phyloP scores from a whole-genome alignment of 2,888 invertebrate species.

The Drosophila dives region DNA sequence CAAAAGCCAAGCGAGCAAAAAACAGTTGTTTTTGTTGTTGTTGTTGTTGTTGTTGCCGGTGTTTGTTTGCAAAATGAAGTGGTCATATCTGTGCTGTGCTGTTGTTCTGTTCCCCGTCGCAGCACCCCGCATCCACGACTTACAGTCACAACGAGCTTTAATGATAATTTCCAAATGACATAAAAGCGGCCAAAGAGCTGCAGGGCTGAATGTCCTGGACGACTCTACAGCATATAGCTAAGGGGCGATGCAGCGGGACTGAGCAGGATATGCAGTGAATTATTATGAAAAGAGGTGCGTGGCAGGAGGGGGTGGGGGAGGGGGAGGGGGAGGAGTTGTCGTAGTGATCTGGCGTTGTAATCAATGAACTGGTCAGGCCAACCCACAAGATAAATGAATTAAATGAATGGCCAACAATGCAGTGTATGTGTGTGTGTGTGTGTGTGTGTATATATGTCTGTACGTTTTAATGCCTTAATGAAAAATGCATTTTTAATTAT shows the following conservation, averaged over 20 bases:
- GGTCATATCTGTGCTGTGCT: slow-evolving; percentile 63
- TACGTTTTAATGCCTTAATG: slow-evolving; percentile 73
- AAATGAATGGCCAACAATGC: slow-evolving; percentile 63
- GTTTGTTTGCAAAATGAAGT: slow-evolving; percentile 72
- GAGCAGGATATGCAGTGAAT: not conserved
- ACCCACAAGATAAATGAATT: slow-evolving; percentile 71
- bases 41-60: slow-evolving; percentile 32
- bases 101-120: not conserved
- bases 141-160: slow-evolving; percentile 49
- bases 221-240: not conserved
- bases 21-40: slow-evolving; percentile 19
- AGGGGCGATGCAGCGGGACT: not conserved
- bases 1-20: slow-evolving; percentile 41
- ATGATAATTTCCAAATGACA: slow-evolving; percentile 78
- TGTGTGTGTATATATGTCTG: not conserved
- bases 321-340: not conserved
- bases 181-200: slow-evolving; percentile 54
- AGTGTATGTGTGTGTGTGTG: slow-evolving; percentile 16
- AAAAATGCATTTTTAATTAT: slow-evolving; percentile 80
- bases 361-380: slow-evolving; percentile 66
- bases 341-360: slow-evolving; percentile 43
- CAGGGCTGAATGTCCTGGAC: slow-evolving; percentile 28
- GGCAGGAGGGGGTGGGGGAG: not conserved
- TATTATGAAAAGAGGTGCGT: not conserved
- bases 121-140: not conserved